Conservation (phyloP, 2,797 vertebrate species). For the Coilia nasus region DNA sequence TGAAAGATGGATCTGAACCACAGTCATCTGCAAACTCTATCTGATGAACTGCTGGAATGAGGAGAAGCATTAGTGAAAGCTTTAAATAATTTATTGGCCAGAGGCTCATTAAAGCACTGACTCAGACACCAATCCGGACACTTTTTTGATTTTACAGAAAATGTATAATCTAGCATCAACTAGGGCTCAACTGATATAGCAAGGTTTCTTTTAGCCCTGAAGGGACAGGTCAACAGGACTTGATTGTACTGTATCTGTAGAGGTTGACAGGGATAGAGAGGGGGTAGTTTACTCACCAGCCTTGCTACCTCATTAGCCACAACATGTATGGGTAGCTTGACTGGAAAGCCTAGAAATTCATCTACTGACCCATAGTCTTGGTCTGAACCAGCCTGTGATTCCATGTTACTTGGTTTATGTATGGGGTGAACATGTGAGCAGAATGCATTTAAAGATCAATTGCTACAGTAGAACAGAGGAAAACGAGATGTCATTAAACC, state of each 20-base stretch:
- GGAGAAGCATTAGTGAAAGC: constrained; percentile 55
- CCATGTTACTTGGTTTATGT: neutral
- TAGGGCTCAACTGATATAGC: constrained; percentile 57
- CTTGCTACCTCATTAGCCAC: neutral
- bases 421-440: neutral
- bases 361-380: neutral
- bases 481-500: neutral
- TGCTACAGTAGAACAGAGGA: neutral
- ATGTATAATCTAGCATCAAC: constrained; percentile 66
- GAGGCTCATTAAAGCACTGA: constrained; percentile 74
- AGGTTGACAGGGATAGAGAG: constrained; percentile 50
- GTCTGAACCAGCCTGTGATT: neutral
- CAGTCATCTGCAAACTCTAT: neutral
- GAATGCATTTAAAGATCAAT: neutral
- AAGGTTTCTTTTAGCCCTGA: constrained; percentile 67
- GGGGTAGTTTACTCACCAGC: neutral
- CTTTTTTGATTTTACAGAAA: constrained; percentile 73
- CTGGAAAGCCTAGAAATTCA: neutral
- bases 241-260: constrained; percentile 65
- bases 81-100: constrained; percentile 74
- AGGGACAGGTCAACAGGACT: constrained; percentile 74
- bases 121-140: constrained; percentile 71
- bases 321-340: neutral
- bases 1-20: neutral
- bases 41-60: constrained; percentile 30